Base-by-base conservation (phyloP, 2,113 vertebrate genomes). In the Aix galericulata region DNA sequence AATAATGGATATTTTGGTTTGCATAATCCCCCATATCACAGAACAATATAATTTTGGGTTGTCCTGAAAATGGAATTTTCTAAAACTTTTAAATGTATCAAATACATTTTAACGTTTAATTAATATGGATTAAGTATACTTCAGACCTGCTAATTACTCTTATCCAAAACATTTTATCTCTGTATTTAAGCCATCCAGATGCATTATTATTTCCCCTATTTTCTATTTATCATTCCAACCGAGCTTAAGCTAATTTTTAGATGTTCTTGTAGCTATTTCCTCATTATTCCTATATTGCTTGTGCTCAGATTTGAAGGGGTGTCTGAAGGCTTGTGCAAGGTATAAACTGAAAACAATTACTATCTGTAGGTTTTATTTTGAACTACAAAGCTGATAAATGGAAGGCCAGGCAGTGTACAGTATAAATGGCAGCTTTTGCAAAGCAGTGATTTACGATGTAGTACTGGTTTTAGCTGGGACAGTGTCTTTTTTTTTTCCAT, bases 21-120 rank as follows among this genome's bases (percentile, higher is more conserved):
- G 55, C 17, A 22, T 32, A 76, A 52, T 42, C 6, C 8, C 17
- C 72, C 64, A 22, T 5, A 40, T 27, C 17, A 29, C 40, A 42
- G 15, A 2, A 4, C 4, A 8, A 76, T 29, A 14, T 12, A 2
- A 7, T 52, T 76, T 77, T 8, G 3, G 0, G 1, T n/a, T 64
- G 44, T 77, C 52, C 26, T 46, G 64, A 56, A 68, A 93, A 74
- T 4, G 5, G 23, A 56, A 46, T 80, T 92, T 94, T 40, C 27
- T 8, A 40, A 64, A 86, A 40, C 1, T 29, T 74, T 38, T 67
- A 8, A 40, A 14, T 11, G 10, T 23, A 76, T 8, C 4, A 83
- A 72, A 86, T 40, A 1, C 6, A 46, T 86, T 86, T 46, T 76
- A 68, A 56, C 46, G 16, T 6, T 76, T n/a, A 78, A 11, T 72